phyloP scores from a whole-genome alignment of 2,888 invertebrate species.

The Volucella bombylans region DNA sequence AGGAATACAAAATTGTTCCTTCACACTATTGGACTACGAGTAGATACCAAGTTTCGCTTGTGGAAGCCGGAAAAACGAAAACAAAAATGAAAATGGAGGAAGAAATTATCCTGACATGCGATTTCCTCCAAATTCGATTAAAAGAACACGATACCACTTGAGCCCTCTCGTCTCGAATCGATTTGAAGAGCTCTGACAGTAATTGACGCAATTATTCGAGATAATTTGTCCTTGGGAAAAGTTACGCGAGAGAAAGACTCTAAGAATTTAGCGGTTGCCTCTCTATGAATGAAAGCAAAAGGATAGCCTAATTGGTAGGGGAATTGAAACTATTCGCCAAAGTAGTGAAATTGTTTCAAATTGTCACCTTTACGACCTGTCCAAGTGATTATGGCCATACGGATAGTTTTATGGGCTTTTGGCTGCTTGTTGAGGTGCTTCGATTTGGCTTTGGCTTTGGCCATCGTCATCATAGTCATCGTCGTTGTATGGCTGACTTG shows the following conservation, averaged over 20 bases:
- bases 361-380: slow-evolving; percentile 72
- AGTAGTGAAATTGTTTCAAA: slow-evolving; percentile 69
- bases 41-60: not conserved
- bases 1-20: slow-evolving; percentile 17
- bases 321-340: slow-evolving; percentile 49
- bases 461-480: no score
- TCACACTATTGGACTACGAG: not conserved
- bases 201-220: slow-evolving; percentile 60
- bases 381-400: slow-evolving; percentile 63
- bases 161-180: slow-evolving; percentile 21
- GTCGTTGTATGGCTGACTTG: no score
- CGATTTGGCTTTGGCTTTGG: slow-evolving; percentile 21
- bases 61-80: not conserved
- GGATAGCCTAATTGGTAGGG: slow-evolving; percentile 35
- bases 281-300: not conserved
- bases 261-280: not conserved
- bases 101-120: slow-evolving; percentile 53
- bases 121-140: slow-evolving; percentile 60
- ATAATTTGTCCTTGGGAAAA: slow-evolving; percentile 48
- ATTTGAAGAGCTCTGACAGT: slow-evolving; percentile 45
- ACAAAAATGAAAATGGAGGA: not conserved
- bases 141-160: slow-evolving; percentile 47
- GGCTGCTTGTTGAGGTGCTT: slow-evolving; percentile 32
- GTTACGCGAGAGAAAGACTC: not conserved
- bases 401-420: slow-evolving; percentile 47